Evolutionary conservation across 2,888 invertebrate genomes (phyloP).

Genomic region (Incurvaria masculella): DNA sequence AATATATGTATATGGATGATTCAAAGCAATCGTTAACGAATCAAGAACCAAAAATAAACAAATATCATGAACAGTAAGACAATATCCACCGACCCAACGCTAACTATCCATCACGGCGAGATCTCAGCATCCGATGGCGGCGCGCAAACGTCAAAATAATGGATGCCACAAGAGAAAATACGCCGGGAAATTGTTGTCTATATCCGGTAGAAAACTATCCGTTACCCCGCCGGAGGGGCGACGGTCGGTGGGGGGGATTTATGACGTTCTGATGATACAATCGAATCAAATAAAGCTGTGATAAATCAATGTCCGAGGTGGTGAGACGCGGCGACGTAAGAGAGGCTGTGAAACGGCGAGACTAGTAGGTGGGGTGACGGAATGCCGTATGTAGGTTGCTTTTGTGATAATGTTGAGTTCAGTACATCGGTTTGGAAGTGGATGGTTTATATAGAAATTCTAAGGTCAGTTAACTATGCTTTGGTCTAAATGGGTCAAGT

Average conservation of each 20-base stretch:
- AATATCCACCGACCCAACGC: neutral
- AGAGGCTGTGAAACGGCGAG: neutral
- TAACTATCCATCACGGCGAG: neutral
- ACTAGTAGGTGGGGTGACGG: neutral
- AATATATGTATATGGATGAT: no score
- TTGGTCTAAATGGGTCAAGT: no score
- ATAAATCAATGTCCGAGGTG: conserved; percentile 49
- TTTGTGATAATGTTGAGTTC: no score
- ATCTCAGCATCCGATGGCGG: neutral
- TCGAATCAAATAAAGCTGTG: conserved; percentile 52
- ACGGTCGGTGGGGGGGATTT: conserved; percentile 27
- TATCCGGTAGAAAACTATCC: neutral
- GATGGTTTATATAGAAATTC: no score
- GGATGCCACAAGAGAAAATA: neutral
- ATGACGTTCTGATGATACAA: conserved; percentile 55
- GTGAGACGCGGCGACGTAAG: conserved; percentile 5
- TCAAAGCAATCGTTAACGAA: no score
- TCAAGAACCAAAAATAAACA: no score
- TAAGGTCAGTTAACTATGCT: no score
- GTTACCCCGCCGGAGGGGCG: neutral
- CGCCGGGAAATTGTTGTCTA: neutral
- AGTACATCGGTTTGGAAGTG: no score
- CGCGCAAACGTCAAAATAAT: neutral
- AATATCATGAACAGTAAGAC: neutral
- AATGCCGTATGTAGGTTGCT: no score